Base-by-base conservation (phyloP, 1,140 invertebrate genomes). In the Hyles euphorbiae region DNA sequence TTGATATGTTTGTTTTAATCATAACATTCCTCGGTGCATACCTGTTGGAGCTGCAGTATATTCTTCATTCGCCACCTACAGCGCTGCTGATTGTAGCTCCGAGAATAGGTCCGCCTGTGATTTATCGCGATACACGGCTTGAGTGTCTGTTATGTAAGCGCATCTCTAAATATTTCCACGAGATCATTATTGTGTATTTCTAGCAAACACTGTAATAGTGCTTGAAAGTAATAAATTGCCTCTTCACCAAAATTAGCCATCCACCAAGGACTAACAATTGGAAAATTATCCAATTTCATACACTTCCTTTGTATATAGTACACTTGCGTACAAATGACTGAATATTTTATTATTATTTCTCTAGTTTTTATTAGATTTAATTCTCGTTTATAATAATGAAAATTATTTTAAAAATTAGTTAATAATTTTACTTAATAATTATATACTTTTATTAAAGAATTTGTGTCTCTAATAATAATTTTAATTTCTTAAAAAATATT, bases 251-350 rank as follows among this genome's bases (percentile, higher is more conserved):
- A 84, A 84, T 83, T 78, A 83, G 68, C 69, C 68, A 63, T 78
- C 68, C 75, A 74, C 72, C 69, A 40, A 67, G 63, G 65, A 63
- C 70, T 53, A 63, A 74, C 79, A 87, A 87, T 82, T 87, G 83
- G 74, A 83, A 85, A 85, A 87, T 87, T 87, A 78, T 67, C 77
- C 83, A 87, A 84, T 87, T 87, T 76, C 75, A 79, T 80, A 81
- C 75, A 76, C 67, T 82, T 84, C 81, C 81, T 80, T 68, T 76
- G 74, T 66, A 62, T 65, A 66, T 59, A 53, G 78, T 78, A 75
- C 74, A 69, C 48, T 56, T 62, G 47, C 47, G 70, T 56, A 70
- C 70, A 65, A 48, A 57, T 40, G 36, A 40, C 36, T 22, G 36
- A 40, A 8, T 5, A 8, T n/a, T n/a, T n/a, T 40, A 8, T 40